Evolutionary conservation across 2,113 vertebrate species (phyloP).

Genomic region (Junco hyemalis): DNA sequence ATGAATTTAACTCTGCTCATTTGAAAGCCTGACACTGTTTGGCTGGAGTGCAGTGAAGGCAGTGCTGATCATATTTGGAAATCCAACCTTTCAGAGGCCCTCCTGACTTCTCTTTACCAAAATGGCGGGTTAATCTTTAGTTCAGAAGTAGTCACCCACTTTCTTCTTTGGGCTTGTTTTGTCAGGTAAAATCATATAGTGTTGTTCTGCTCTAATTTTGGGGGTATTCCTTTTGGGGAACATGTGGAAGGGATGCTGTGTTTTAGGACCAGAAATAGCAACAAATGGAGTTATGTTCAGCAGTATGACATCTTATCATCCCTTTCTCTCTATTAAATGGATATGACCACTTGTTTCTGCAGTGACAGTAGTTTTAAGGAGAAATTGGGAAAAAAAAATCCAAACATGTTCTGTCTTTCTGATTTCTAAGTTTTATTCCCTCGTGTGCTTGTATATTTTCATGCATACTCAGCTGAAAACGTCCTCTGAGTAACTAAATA

Average conservation of each 20-base stretch:
- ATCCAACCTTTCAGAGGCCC: neutral
- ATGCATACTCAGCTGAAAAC: neutral
- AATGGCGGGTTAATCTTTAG: neutral
- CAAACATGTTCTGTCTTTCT: neutral
- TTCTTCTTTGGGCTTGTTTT: neutral
- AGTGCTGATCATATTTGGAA: neutral
- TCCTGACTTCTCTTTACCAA: neutral
- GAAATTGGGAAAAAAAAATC: neutral
- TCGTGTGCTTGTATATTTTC: neutral
- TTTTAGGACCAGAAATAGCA: neutral
- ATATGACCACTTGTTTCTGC: neutral
- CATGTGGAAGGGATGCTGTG: neutral
- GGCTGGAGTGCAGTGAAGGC: neutral
- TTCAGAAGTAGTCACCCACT: neutral
- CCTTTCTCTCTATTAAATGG: neutral
- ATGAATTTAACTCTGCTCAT: neutral
- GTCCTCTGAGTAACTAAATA: neutral
- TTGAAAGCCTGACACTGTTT: neutral
- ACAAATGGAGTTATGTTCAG: neutral
- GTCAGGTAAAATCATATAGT: neutral
- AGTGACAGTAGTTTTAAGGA: neutral
- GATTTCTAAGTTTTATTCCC: neutral
- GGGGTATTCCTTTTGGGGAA: neutral
- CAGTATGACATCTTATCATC: neutral
- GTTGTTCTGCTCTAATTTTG: neutral